Percentiles rank a stretch among this genome's conserved stretches.
Conservation (phyloP, 30 jellyfish, hydroid and myxozoan genomes). For the Mastigias papua region DNA sequence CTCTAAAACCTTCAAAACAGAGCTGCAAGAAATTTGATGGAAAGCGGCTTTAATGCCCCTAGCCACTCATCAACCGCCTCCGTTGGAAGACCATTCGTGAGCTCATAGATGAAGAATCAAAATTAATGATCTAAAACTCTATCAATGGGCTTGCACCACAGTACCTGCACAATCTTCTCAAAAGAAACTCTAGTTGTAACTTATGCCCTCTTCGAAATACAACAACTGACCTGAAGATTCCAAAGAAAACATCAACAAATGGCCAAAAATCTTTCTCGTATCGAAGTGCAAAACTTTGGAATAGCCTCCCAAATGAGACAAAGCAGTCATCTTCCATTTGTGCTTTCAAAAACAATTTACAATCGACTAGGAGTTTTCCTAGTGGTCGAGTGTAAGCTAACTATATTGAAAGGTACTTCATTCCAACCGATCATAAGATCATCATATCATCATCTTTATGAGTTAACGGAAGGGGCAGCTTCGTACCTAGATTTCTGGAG, state of each 20-base stretch:
- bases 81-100: background rate
- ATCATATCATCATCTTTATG: background rate
- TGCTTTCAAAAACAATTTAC: background rate
- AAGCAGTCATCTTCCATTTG: background rate
- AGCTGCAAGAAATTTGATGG: slow-evolving; percentile 8
- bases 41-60: background rate
- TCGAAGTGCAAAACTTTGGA: slow-evolving; percentile 4
- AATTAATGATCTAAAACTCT: background rate
- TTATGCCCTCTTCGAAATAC: background rate
- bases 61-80: background rate
- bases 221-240: background rate
- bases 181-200: background rate
- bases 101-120: background rate
- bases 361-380: background rate
- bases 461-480: too few relatives aligned
- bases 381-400: background rate
- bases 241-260: background rate
- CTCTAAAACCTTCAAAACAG: slow-evolving; percentile 10
- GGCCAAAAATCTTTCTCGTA: background rate
- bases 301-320: slow-evolving; percentile 3
- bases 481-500: background rate
- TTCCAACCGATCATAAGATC: background rate
- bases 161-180: background rate
- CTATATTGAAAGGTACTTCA: background rate
- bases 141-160: background rate